A percentile compares a stretch with the other conserved stretches of the same genome.
Conservation (phyloP, 2,113 vertebrate species). For the Gymnorhina tibicen region DNA sequence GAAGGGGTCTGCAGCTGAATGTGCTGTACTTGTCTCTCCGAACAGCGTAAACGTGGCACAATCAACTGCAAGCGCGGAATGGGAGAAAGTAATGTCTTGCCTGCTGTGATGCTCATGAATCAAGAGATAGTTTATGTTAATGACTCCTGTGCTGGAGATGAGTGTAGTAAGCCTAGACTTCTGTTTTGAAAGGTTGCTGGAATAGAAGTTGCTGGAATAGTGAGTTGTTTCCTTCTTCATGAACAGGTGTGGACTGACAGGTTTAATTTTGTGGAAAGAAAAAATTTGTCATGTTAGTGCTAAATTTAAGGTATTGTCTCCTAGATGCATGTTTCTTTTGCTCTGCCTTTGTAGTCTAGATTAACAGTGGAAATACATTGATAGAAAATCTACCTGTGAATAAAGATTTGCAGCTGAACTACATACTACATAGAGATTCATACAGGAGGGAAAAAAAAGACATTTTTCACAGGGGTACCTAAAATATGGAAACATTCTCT, state of each 20-base stretch:
- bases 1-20: not conserved
- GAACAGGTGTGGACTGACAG: not conserved
- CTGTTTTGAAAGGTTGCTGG: not conserved
- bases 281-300: not conserved
- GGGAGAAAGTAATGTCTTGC: not conserved
- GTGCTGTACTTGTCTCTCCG: accelerated
- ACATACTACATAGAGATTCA: not conserved
- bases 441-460: accelerated
- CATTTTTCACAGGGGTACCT: not conserved
- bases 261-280: not conserved
- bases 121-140: not conserved
- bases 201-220: not conserved
- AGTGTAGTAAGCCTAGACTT: not conserved
- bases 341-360: not conserved
- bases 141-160: not conserved
- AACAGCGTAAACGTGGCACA: not conserved
- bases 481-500: not conserved
- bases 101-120: conserved; percentile 23
- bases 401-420: not conserved
- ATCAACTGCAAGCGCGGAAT: not conserved
- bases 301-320: not conserved
- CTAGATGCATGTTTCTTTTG: not conserved
- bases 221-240: not conserved
- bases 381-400: not conserved
- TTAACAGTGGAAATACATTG: not conserved